phyloP scores from a whole-genome alignment of 2,797 vertebrate genomes.

The Lithobates sylvaticus region DNA sequence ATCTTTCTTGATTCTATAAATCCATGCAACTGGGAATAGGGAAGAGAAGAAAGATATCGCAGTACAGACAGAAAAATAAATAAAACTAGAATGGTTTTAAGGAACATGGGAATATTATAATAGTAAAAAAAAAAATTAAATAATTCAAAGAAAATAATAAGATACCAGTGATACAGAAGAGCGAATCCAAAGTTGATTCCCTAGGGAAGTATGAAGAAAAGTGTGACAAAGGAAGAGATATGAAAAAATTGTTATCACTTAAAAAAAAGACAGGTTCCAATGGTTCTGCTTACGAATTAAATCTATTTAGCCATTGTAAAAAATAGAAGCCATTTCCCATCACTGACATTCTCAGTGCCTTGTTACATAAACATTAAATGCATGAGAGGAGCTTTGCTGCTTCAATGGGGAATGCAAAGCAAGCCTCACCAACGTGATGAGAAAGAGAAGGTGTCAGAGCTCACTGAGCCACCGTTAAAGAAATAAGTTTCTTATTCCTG shows the following conservation, averaged over 20 bases:
- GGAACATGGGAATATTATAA: no score
- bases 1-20: no score
- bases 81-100: no score
- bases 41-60: no score
- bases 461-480: conserved; percentile 51
- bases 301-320: background rate
- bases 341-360: background rate
- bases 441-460: conserved; percentile 44
- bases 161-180: no score
- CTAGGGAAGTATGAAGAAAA: no score
- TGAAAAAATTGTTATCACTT: background rate
- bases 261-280: background rate
- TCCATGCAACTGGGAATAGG: no score
- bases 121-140: no score
- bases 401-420: conserved; percentile 29
- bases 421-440: conserved; percentile 26
- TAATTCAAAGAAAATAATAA: no score
- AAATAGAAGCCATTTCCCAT: background rate
- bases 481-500: conserved; percentile 43
- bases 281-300: conserved; percentile 1
- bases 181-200: no score
- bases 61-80: no score
- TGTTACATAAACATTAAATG: conserved; percentile 27
- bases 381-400: background rate
- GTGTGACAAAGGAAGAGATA: background rate